Base-by-base conservation (phyloP, 2,888 invertebrate genomes). In the Drosophila leonis region DNA sequence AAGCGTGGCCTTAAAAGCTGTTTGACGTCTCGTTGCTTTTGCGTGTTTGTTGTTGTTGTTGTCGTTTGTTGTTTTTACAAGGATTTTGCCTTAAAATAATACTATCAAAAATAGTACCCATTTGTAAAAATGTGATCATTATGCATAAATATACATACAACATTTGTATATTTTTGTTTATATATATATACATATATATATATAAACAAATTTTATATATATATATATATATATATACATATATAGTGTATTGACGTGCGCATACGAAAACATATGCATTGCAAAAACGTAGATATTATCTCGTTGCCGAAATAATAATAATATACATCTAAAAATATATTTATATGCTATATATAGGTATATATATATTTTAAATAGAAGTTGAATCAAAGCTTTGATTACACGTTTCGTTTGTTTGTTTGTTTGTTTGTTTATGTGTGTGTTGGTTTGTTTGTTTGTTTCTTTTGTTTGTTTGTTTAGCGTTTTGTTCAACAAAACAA, bases 241-340 rank as follows among this genome's bases (percentile, higher is more conserved):
- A 61, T 65, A 59, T 49, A 63, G 42, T 68, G 73, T 77, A 87
- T 83, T 81, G 83, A 90, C 89, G 80, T 90, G 91, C 91, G 91
- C 91, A 91, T 91, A 92, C 91, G 90, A 92, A 92, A 92, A 92
- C 90, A 91, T 91, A 92, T 92, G 91, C 91, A 90, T 90, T 88
- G 84, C 87, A 83, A 87, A 89, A 82, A 83, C 76, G 74, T 80
- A 74, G 72, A 78, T 82, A 83, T 89, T 84, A 88, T 85, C 64
- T 71, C 88, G 82, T 78, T 75, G 74, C 75, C 83, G 86, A 79
- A 80, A 86, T 83, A 90, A 90, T 90, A 90, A 90, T 90, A 90
- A 90, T 90, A 86, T 84, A 74, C 90, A 88, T 90, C 88, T 85
- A 85, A 85, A 85, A 85, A 85, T 84, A 84, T 88, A 84, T 82